These are phyloP conservation scores for Oscheius sp. DNA, from an alignment of 2,888 invertebrate genomes.

Conservation along the genomic window DNA sequence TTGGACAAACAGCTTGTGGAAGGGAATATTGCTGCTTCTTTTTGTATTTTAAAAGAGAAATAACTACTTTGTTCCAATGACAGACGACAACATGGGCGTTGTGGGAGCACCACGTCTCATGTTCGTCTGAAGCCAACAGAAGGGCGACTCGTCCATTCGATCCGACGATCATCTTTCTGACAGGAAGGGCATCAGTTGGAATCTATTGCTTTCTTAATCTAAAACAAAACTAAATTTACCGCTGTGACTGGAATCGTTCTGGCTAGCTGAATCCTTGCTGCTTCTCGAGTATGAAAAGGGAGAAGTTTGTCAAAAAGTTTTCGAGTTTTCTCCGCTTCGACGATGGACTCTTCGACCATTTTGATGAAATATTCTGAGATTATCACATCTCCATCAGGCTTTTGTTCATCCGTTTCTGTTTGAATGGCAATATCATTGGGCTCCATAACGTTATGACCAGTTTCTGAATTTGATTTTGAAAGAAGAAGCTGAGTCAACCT, in stretches of 20 bases:
- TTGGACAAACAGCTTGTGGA: constrained; percentile 26
- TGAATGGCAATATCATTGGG: constrained; percentile 1
- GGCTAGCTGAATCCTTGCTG: constrained; percentile 7
- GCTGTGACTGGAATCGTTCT: constrained; percentile 19
- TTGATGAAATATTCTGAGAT: not conserved
- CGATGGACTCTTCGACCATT: not conserved
- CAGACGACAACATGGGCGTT: constrained; percentile 19
- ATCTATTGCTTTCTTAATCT: not conserved
- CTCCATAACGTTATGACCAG: constrained; percentile 11
- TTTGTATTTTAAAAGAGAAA: not conserved
- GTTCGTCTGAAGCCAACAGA: not conserved
- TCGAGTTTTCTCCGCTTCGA: constrained; percentile 7
- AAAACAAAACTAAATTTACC: not conserved
- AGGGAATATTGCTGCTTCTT: constrained; percentile 8
- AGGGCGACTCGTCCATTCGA: constrained; percentile 15
- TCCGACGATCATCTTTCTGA: not conserved
- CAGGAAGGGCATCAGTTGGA: constrained; percentile 8
- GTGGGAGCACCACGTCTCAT: constrained; percentile 24
- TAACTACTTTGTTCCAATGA: constrained; percentile 20
- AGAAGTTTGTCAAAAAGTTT: constrained; percentile 3
- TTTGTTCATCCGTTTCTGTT: not conserved
- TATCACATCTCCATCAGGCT: not conserved
- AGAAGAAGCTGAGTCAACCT: not conserved
- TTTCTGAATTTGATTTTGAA: not conserved
- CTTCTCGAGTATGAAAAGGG: constrained; percentile 9